Evolutionary conservation across 2,888 invertebrate species (phyloP), one percentile per base, ranked within the genome.

Genomic region (Coelopa pilipes): DNA sequence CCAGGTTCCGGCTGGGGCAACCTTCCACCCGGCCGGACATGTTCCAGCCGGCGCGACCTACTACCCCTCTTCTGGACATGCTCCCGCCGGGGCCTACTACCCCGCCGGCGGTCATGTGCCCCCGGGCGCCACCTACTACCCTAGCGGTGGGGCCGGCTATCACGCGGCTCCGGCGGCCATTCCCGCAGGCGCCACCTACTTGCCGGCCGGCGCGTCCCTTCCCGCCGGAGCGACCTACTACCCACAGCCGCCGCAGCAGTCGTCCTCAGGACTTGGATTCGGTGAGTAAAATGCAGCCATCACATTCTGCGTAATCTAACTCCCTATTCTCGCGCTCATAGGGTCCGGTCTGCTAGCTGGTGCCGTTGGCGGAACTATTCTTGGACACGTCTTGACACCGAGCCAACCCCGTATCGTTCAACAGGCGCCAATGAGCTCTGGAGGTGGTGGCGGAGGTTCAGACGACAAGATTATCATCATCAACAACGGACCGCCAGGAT

Each of bases 191-290:
- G 81, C 83, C 17, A 82, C 82, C n/a, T 82, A 81, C 71, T 77
- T 81, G 4, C 82, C 84, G 55, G 75, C 83, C 1, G 82, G 82
- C 17, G 74, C 80, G 24, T 78, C 80, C 9, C 34, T 84, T 21
- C 86, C 86, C 21, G 80, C 83, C 1, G 85, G 84, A 9, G 85
- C 84, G 24, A 79, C 81, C 24, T 78, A 81, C 17, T 82, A 84
- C 67, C 75, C 83, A 7, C 79, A 82, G 62, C 79, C 85, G 24
- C 86, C 86, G 5, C 84, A 85, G 62, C 81, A 82, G 72, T 81
- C 85, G 13, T 85, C 85, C n/a, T 86, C 87, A 0, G 87, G 87
- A 55, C 81, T 83, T 73, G 87, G 87, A 66, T 83, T 87, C 49
- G 87, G 87, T 87, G 79, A 81, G 82, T 76, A n/a, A 66, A 24